phyloP scores from a whole-genome alignment of 1,140 invertebrate species.

The Atta cephalotes region DNA sequence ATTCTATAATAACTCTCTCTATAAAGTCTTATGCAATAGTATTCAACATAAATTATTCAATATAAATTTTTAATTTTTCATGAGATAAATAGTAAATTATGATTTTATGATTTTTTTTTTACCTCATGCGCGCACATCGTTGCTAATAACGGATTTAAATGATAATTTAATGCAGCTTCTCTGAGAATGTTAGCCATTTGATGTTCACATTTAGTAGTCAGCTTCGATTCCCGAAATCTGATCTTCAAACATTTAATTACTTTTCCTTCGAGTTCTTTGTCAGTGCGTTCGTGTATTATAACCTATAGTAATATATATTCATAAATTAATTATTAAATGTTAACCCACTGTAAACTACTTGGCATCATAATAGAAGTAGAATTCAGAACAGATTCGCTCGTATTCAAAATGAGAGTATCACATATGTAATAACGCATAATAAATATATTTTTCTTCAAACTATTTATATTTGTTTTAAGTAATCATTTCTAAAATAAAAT shows the following conservation, averaged over 20 bases:
- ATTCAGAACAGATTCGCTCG: too few species aligned
- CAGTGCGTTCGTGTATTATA: slow-evolving; percentile 78
- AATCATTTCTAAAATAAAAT: too few species aligned
- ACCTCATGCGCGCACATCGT: slow-evolving; percentile 90
- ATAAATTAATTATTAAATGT: slow-evolving; percentile 11
- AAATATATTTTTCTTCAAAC: too few species aligned
- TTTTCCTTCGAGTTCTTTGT: slow-evolving; percentile 86
- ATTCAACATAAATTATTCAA: slow-evolving; percentile 3
- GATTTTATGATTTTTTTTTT: slow-evolving; percentile 61
- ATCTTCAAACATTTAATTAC: slow-evolving; percentile 91
- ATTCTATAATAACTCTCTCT: slow-evolving; percentile 7
- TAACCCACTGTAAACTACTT: background rate
- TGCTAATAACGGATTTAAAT: slow-evolving; percentile 93
- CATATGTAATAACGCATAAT: too few species aligned
- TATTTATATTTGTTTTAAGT: too few species aligned
- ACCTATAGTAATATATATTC: slow-evolving; percentile 72
- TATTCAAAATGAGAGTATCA: too few species aligned
- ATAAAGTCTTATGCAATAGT: background rate
- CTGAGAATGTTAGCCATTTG: slow-evolving; percentile 93
- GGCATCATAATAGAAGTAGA: too few species aligned
- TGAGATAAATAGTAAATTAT: background rate
- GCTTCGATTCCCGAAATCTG: slow-evolving; percentile 91
- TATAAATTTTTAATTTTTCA: background rate
- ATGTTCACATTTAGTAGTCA: slow-evolving; percentile 92
- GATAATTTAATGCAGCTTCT: slow-evolving; percentile 95